Base-by-base conservation (phyloP, 2,797 vertebrate genomes). In the Acanthis flammea region DNA sequence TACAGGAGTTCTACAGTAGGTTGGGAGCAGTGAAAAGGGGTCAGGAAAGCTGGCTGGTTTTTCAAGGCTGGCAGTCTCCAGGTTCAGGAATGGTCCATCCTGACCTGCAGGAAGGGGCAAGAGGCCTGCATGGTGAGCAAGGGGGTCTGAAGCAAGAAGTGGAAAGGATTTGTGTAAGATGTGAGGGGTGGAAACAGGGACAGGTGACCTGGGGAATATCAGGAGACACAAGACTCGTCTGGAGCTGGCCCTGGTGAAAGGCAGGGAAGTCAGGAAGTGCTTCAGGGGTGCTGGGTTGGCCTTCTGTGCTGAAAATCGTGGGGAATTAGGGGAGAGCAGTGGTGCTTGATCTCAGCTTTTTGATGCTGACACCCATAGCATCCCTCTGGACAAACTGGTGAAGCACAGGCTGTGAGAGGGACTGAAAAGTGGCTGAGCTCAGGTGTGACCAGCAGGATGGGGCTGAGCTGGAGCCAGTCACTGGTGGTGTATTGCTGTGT, bases 341-440 rank as follows among this genome's bases (percentile, higher is more conserved):
- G 53, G 24, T 28, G 68, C 21, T 9, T 31, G 44, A 47, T 23
- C 21, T 51, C 12, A 4, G 42, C 28, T 77, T 70, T 42, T 47
- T 62, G 42, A 0, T 83, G 13, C 51, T 57, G 42, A 53, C 3
- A 3, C 35, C 51, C 0, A 0, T 31, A 42, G 25, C 23, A 33
- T 58, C 21, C 23, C 75, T 75, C 19, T 22, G 48, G 37, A 15
- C 28, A 77, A 71, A 37, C 17, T n/a, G 54, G 4, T 65, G 33
- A 30, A 18, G 33, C 35, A 31, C 10, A 62, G 33, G 3, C 42
- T 47, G 16, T 54, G 85, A 45, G 50, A 19, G 24, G 33, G n/a
- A 44, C 67, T 54, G 41, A 58, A 66, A 84, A 35, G 15, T 39
- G 60, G 5, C 62, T 66, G 44, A 86, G 51, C 44, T 88, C 23